These are phyloP conservation scores for Pterostichus niger DNA, from an alignment of 2,888 invertebrate genomes.

Conservation along the genomic window DNA sequence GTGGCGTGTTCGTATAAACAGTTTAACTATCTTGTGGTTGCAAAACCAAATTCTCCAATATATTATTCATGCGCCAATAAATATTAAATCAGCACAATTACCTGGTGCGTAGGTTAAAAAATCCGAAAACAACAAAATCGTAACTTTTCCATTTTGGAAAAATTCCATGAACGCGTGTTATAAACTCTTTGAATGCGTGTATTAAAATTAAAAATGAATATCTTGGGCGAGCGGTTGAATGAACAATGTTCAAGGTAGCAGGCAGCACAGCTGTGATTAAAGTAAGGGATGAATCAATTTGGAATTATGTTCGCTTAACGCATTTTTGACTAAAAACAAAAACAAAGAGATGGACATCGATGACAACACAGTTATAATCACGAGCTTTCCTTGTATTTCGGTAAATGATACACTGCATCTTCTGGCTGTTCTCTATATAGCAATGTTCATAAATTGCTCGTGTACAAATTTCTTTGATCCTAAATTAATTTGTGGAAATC, in stretches of 20 bases:
- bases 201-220: slow-evolving; percentile 45
- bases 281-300: slow-evolving; percentile 7
- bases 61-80: slow-evolving; percentile 17
- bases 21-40: background rate
- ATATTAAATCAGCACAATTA: slow-evolving; percentile 26
- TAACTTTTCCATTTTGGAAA: slow-evolving; percentile 17
- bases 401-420: no score
- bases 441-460: background rate
- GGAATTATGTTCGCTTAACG: slow-evolving; percentile 39
- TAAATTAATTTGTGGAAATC: background rate
- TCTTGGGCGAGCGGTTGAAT: slow-evolving; percentile 16
- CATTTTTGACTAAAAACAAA: slow-evolving; percentile 39
- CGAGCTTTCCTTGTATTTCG: background rate
- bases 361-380: background rate
- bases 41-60: background rate
- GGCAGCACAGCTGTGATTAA: background rate
- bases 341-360: background rate
- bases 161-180: background rate
- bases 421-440: background rate
- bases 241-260: slow-evolving; percentile 12
- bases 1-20: background rate
- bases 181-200: slow-evolving; percentile 3
- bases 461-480: background rate
- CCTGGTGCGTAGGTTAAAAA: slow-evolving; percentile 4
- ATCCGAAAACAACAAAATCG: background rate